These are phyloP conservation scores for Philereme vetulata DNA, from an alignment of 2,888 invertebrate species.

Conservation along the genomic window DNA sequence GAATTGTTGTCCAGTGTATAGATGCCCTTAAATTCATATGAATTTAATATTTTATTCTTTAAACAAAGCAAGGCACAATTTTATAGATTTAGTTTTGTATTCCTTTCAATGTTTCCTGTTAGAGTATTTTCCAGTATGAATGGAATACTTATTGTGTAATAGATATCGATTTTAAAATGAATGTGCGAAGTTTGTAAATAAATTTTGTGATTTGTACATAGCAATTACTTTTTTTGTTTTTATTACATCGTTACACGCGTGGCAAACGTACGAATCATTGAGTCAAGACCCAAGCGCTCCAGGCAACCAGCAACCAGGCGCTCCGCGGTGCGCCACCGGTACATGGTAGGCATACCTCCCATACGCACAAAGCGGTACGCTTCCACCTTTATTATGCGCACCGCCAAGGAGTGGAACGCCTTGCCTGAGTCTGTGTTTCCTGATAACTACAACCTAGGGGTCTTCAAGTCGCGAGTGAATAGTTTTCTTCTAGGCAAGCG, in stretches of 20 bases:
- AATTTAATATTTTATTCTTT: not conserved
- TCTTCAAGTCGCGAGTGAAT: too few relatives aligned
- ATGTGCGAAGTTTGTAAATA: conserved; percentile 46
- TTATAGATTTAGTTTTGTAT: conserved; percentile 11
- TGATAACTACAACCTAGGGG: too few relatives aligned
- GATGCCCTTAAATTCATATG: not conserved
- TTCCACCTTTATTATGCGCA: too few relatives aligned
- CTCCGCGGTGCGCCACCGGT: too few relatives aligned
- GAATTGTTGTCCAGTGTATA: too few relatives aligned
- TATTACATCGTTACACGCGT: not conserved
- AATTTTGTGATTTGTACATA: conserved; percentile 74
- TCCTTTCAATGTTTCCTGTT: conserved; percentile 19
- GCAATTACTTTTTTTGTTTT: conserved; percentile 49
- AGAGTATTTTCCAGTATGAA: conserved; percentile 15
- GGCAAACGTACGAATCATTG: not conserved
- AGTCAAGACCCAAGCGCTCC: too few relatives aligned
- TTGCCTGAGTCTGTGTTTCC: too few relatives aligned
- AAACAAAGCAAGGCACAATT: conserved; percentile 1
- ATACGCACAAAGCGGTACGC: too few relatives aligned
- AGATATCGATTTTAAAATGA: conserved; percentile 24
- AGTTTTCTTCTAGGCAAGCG: too few relatives aligned
- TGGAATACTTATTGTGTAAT: conserved; percentile 19
- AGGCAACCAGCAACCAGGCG: too few relatives aligned
- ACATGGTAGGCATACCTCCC: too few relatives aligned
- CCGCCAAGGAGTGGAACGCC: too few relatives aligned